Evolutionary conservation across 2,888 invertebrate species (phyloP).

Genomic region (Deilephila porcellus): DNA sequence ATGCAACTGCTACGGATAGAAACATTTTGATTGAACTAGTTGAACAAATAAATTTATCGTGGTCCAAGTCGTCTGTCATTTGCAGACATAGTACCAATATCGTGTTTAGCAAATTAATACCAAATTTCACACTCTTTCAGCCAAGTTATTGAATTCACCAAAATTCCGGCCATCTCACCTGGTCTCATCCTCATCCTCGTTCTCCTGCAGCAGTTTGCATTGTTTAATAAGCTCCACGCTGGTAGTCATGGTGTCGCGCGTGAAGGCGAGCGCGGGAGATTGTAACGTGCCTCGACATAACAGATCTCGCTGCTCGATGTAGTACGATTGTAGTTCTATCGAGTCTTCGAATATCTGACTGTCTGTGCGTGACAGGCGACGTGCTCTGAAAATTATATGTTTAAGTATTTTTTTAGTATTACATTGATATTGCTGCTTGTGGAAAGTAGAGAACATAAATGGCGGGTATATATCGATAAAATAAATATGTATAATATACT

Average conservation of each 20-base stretch:
- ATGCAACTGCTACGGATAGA: too few species aligned
- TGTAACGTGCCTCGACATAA: conserved; percentile 92
- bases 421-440: too few species aligned
- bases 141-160: too few species aligned
- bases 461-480: too few species aligned
- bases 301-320: conserved; percentile 89
- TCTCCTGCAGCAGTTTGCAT: conserved; percentile 90
- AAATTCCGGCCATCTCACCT: conserved; percentile 48
- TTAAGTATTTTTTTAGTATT: neutral
- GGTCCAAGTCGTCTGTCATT: too few species aligned
- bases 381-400: conserved; percentile 83
- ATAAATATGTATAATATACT: too few species aligned
- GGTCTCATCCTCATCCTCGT: conserved; percentile 90
- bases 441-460: too few species aligned
- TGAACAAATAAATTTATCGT: too few species aligned
- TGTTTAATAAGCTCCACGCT: conserved; percentile 91
- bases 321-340: conserved; percentile 95
- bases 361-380: conserved; percentile 94
- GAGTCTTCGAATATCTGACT: conserved; percentile 98
- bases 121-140: too few species aligned
- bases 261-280: conserved; percentile 94
- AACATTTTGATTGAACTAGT: too few species aligned
- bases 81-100: too few species aligned
- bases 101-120: too few species aligned
- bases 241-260: conserved; percentile 89